phyloP scores from a whole-genome alignment of 2,888 invertebrate genomes.

The Aphodius granarius region DNA sequence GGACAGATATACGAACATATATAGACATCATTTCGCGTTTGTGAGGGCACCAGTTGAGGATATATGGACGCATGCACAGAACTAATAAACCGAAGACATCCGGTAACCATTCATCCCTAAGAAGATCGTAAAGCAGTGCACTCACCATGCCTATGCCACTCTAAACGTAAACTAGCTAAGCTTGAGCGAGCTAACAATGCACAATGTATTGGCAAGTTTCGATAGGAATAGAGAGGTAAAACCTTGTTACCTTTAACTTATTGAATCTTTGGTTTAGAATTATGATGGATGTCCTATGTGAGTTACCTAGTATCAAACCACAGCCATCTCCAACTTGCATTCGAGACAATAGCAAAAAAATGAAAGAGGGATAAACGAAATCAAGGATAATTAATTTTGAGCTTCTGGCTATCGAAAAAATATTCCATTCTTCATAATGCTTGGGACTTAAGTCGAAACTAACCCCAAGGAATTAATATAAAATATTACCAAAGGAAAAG shows the following conservation, averaged over 20 bases:
- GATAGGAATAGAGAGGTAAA: not conserved
- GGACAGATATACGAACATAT: slow-evolving; percentile 21
- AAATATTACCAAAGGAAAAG: no score
- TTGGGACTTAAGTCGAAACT: no score
- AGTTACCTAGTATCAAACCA: no score
- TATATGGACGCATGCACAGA: slow-evolving; percentile 15
- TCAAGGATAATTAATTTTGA: no score
- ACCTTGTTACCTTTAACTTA: not conserved
- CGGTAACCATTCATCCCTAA: slow-evolving; percentile 25
- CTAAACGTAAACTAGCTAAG: not conserved
- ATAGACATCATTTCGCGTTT: slow-evolving; percentile 21
- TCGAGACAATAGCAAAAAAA: no score
- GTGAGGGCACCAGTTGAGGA: slow-evolving; percentile 9
- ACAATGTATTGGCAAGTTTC: not conserved
- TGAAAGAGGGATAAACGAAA: no score
- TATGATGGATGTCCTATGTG: not conserved
- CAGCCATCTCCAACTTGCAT: no score
- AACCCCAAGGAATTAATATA: no score
- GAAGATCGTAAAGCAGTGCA: slow-evolving; percentile 19
- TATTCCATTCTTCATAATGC: no score
- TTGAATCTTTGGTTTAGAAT: not conserved
- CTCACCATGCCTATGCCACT: not conserved
- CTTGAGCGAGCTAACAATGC: not conserved
- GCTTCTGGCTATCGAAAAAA: no score
- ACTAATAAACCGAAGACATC: slow-evolving; percentile 27